Base-by-base conservation (phyloP, 1,140 invertebrate genomes). In the Zophobas morio region DNA sequence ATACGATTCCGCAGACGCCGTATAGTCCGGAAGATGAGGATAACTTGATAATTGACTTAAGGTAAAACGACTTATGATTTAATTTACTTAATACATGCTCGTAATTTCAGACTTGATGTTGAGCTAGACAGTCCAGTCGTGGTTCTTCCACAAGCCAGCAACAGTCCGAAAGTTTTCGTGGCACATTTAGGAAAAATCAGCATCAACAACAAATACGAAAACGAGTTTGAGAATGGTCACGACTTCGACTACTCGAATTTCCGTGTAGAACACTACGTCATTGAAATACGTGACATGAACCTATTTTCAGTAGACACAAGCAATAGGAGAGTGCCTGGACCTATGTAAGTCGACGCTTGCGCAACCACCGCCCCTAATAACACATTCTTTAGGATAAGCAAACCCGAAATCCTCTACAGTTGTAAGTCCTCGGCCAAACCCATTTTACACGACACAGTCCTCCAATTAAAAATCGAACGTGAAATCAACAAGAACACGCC, bases 141-240 rank as follows among this genome's bases (percentile, higher is more conserved):
- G 56, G 93, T 98, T 37, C 86, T 98, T 56, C 96, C 97, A 0
- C 88, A 83, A 77, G 91, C 91, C 3, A 89, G 92, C n/a, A 89
- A 89, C 36, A 97, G 95, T 86, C 82, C 91, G 20, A 91, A 96
- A 84, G 96, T 98, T 33, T 90, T 98, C 63, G 94, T 98, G 8
- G 95, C 95, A n/a, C 96, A 98, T 88, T 89, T 99, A 57, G 97
- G 97, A 39, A 93, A 95, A 84, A 98, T 98, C 83, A 92, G 91
- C 34, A 87, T 97, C 1, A 85, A 81, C 79, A 90, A 91, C 85
- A 83, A 79, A 42, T 56, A 81, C 36, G 34, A 70, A 71, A 70
- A 74, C 40, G 76, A 79, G 6, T 77, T 60, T 56, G 51, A 79
- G 1, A 75, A 76, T 42, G 77, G 76, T 40, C 75, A 81, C 39